These are phyloP conservation scores for Calidris pygmaea DNA, from an alignment of 2,113 vertebrate genomes.

Conservation along the genomic window DNA sequence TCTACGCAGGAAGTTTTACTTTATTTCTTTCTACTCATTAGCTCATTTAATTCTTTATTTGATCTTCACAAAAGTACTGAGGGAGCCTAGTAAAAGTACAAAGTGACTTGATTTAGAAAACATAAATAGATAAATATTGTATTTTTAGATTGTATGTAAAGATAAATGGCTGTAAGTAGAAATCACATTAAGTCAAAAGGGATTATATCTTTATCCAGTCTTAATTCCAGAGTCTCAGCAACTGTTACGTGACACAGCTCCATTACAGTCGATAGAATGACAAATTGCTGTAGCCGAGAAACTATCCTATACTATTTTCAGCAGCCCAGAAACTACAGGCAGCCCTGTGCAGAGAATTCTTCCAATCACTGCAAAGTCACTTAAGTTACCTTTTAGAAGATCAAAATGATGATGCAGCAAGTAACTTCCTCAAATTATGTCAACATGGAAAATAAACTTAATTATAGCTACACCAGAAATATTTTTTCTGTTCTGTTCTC, in stretches of 20 bases:
- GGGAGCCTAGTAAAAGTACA: neutral
- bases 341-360: neutral
- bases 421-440: neutral
- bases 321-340: neutral
- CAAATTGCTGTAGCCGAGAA: neutral
- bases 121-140: neutral
- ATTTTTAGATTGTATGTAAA: slow-evolving; percentile 7
- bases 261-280: neutral
- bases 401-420: neutral
- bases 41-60: neutral
- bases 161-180: slow-evolving; percentile 6
- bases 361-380: neutral
- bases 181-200: slow-evolving; percentile 7
- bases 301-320: neutral
- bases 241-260: neutral
- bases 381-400: neutral
- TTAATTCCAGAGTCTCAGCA: neutral
- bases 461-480: rapidly evolving
- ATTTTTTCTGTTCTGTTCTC: neutral
- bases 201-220: neutral
- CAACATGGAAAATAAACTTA: neutral
- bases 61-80: neutral
- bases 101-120: neutral
- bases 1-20: neutral
- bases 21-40: neutral